Base-by-base conservation (phyloP, 2,113 vertebrate genomes). In the Microcebus ravelobensis region DNA sequence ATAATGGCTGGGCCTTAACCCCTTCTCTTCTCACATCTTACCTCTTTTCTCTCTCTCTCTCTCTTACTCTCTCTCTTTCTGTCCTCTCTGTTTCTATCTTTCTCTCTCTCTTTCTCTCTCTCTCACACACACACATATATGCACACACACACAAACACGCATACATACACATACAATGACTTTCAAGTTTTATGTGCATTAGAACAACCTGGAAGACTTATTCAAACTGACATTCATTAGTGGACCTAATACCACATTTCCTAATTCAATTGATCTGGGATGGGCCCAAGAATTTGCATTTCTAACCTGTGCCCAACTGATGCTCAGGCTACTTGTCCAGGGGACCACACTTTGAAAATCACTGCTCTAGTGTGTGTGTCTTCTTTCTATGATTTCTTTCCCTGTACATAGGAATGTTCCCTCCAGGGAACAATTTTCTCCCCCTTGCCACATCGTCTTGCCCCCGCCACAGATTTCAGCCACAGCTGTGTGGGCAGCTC, bases 1-100 rank as follows among this genome's bases (percentile, higher is more conserved):
- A 50, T 82, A 94, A 83, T 86, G 8, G 3, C 48, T n/a, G 6
- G 1, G 31, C 11, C 80, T 48, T 11, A 80, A 8, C 21, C 2
- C 17, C 55, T 57, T 77, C 11, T 68, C 13, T 70, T 74, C 59
- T 84, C 6, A 65, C 15, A 76, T 67, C 14, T 96, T 29, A 63
- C 45, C 23, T 83, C 3, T 71, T n/a, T 27, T n/a, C 2, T 71
- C n/a, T 88, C 15, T 42, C 18, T 73, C 39, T 67, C 11, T 71
- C 10, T 85, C 25, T 81, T 0, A 42, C 1, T 73, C 8, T 36
- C 6, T 27, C 29, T 25, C 7, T 31, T 2, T 27, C 0, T 71
- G 42, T 42, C 42, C 42, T 42, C 42, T 42, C 42, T 42, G 42
- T 42, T 42, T 42, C 42, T 42, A 6, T 70, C 2, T 31, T 21